These are phyloP conservation scores for Endomychus coccineus DNA, from an alignment of 2,888 invertebrate genomes.

Conservation along the genomic window DNA sequence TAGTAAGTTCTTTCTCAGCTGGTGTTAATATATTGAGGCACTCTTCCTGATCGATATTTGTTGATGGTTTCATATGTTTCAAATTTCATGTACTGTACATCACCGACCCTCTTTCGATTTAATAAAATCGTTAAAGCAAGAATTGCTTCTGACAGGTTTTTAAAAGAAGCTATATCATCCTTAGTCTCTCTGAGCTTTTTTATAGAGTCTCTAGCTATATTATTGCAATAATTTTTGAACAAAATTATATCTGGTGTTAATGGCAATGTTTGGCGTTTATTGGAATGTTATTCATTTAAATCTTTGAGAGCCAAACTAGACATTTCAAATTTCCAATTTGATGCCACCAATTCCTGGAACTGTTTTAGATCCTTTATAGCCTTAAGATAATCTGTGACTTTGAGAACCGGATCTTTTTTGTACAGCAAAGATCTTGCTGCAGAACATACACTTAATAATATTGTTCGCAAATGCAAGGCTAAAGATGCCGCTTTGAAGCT, in stretches of 20 bases:
- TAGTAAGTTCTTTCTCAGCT: conserved; percentile 21
- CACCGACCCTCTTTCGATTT: conserved; percentile 26
- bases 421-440: conserved; percentile 19
- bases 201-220: conserved; percentile 17
- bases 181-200: conserved; percentile 15
- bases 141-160: conserved; percentile 21
- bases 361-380: conserved; percentile 18
- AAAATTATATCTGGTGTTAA: conserved; percentile 22
- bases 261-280: conserved; percentile 20
- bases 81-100: conserved; percentile 25
- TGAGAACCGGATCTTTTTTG: conserved; percentile 19
- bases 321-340: conserved; percentile 23
- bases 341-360: conserved; percentile 18
- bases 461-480: conserved; percentile 20
- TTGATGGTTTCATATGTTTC: conserved; percentile 13
- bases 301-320: conserved; percentile 23
- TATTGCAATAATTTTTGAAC: conserved; percentile 20
- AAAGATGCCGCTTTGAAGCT: conserved; percentile 21
- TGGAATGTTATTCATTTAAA: conserved; percentile 21
- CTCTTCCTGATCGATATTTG: conserved; percentile 18
- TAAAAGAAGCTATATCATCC: conserved; percentile 18
- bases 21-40: conserved; percentile 19
- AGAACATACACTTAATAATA: conserved; percentile 15
- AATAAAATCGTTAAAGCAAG: conserved; percentile 23
- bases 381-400: conserved; percentile 15